phyloP scores from a whole-genome alignment of 2,888 invertebrate genomes.

The Noctuana brunneofusca region DNA sequence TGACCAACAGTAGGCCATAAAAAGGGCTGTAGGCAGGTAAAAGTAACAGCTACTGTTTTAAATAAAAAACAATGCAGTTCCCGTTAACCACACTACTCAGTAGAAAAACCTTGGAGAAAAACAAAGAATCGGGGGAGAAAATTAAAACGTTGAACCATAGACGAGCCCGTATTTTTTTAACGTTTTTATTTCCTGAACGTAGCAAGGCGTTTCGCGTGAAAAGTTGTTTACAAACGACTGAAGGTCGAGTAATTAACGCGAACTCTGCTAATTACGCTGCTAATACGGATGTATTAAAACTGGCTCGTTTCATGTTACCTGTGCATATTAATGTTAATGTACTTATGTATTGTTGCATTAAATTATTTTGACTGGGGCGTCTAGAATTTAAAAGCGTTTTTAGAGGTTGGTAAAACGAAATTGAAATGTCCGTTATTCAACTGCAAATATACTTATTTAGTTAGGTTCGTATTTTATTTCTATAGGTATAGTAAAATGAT shows the following conservation, averaged over 20 bases:
- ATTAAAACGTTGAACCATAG: neutral
- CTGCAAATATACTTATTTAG: neutral
- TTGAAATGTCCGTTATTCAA: too few relatives aligned
- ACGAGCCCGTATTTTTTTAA: neutral
- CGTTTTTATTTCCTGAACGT: constrained; percentile 4
- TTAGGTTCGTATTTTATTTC: neutral
- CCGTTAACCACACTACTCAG: too few relatives aligned
- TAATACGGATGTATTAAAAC: constrained; percentile 70
- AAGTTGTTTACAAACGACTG: constrained; percentile 50
- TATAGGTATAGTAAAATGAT: neutral
- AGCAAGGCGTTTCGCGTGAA: constrained; percentile 23
- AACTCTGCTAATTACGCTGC: constrained; percentile 62
- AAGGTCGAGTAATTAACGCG: constrained; percentile 61
- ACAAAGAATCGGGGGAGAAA: too few relatives aligned
- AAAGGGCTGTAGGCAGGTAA: too few relatives aligned
- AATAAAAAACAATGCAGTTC: too few relatives aligned
- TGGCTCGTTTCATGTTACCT: constrained; percentile 42
- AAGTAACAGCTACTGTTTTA: too few relatives aligned
- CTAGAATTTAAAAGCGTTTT: too few relatives aligned
- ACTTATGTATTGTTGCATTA: too few relatives aligned
- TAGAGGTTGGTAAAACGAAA: too few relatives aligned
- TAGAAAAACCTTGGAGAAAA: neutral
- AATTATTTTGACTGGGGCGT: too few relatives aligned
- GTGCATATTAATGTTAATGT: neutral
- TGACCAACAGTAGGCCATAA: too few relatives aligned